These are phyloP conservation scores for Zapornia atra DNA, from an alignment of 2,113 vertebrate species.

Conservation along the genomic window DNA sequence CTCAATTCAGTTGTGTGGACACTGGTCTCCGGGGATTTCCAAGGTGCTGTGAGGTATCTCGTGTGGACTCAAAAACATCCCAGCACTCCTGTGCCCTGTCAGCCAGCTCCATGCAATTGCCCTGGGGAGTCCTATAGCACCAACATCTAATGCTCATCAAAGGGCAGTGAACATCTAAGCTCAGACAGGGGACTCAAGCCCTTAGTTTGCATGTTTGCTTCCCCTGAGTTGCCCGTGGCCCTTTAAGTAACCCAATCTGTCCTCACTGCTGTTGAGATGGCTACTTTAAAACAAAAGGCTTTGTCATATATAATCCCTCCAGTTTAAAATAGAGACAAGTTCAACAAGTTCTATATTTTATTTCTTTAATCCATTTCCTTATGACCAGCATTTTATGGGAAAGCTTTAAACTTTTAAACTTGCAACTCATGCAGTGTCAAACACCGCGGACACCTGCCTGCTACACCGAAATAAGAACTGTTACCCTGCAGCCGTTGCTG, in stretches of 20 bases:
- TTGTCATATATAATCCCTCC: slow-evolving; percentile 48
- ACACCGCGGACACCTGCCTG: not conserved
- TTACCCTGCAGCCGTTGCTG: not conserved
- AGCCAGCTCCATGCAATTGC: not conserved
- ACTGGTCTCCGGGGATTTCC: not conserved
- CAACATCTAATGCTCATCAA: not conserved
- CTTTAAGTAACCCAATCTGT: slow-evolving; percentile 68
- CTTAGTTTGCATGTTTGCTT: not conserved
- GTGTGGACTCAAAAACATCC: not conserved
- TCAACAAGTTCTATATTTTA: slow-evolving; percentile 64
- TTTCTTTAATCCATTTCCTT: slow-evolving; percentile 72
- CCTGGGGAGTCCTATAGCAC: not conserved
- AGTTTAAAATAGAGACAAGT: slow-evolving; percentile 70
- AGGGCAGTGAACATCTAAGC: not conserved
- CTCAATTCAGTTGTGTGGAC: not conserved
- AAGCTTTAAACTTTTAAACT: slow-evolving; percentile 61
- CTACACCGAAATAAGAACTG: not conserved
- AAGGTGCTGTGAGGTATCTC: not conserved
- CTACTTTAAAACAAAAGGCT: slow-evolving; percentile 67
- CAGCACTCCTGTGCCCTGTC: not conserved
- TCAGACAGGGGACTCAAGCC: fast-evolving
- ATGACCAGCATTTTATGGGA: slow-evolving; percentile 56
- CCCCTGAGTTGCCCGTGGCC: slow-evolving; percentile 3
- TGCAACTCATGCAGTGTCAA: slow-evolving; percentile 13
- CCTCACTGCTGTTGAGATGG: slow-evolving; percentile 31